Percentiles rank a stretch among this genome's conserved stretches.
Conservation (phyloP, 2,113 vertebrate species). For the Serinus canaria region DNA sequence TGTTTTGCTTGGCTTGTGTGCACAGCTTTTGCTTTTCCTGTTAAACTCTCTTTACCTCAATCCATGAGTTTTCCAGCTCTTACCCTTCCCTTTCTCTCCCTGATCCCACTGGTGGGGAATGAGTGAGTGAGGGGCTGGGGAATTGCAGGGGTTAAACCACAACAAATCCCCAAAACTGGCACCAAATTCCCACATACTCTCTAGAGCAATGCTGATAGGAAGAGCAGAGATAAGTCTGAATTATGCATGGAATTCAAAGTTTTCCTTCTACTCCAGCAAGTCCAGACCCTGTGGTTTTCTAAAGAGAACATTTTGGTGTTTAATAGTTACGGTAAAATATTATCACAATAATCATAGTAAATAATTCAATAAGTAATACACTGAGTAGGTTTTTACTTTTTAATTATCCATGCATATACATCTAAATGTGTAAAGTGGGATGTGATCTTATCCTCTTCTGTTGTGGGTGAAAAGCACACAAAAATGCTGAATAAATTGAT, state of each 20-base stretch:
- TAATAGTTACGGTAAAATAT: neutral
- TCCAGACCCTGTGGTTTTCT: neutral
- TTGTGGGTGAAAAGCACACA: neutral
- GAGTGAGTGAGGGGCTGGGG: neutral
- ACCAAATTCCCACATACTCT: rapidly evolving
- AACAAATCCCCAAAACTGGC: neutral
- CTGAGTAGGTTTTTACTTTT: neutral
- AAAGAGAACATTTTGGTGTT: neutral
- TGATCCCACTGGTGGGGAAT: neutral
- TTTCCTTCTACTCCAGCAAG: neutral
- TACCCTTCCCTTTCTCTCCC: neutral
- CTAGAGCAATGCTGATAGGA: neutral
- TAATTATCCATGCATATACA: neutral
- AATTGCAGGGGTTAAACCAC: neutral
- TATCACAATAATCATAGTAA: neutral
- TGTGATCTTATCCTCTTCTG: neutral
- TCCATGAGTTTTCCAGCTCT: neutral
- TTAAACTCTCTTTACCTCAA: neutral
- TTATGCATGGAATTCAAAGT: neutral
- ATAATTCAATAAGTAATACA: neutral
- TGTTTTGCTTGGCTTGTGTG: neutral
- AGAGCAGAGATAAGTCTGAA: neutral
- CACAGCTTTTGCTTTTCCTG: neutral
- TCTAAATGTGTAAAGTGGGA: neutral
- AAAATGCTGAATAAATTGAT: neutral